Evolutionary conservation across 2,113 vertebrate species (phyloP), one percentile per base, ranked within the genome.

Genomic region (Dendropsophus ebraccatus): DNA sequence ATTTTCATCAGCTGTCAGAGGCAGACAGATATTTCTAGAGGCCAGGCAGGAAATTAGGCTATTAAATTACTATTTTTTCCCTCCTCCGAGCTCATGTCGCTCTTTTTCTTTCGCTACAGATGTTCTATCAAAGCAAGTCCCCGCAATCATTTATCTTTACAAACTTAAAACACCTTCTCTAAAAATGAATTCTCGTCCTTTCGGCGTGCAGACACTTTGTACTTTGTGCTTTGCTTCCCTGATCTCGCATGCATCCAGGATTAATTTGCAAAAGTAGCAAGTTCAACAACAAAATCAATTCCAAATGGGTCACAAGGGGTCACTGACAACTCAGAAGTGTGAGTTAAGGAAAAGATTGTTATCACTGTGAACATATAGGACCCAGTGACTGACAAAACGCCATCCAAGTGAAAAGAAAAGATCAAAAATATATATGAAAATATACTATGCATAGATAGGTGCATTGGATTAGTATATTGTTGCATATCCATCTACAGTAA

Each of bases 281-380:
- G 93, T 97, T 95, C 93, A 96, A 95, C 94, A 94, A 90, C 94
- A 96, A 96, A 98, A 97, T 97, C 95, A 95, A 97, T 99, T 98
- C 96, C 93, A 90, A 86, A 90, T 92, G 95, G 96, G 96, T 97
- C 96, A 96, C 91, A 89, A 74, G 87, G 93, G 96, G 96, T 97
- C 96, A 95, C 86, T 69, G 91, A 81, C 89, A 92, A 90, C 91
- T 91, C 94, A 91, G 89, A 87, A 92, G 90, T 90, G 90, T 89
- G 92, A 94, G 91, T 88, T 93, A 92, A 91, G 92, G 94, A 95
- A 96, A 95, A 41, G 94, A 93, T 96, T 93, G 94, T 96, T 93
- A 94, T 96, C 94, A 93, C 95, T 92, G 93, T 90, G 88, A 87
- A 91, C 92, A 92, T 77, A 81, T 23, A 85, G 62, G 47, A 72